Conservation (phyloP, 2,888 invertebrate species). For the Sphaerophoria rueppellii region DNA sequence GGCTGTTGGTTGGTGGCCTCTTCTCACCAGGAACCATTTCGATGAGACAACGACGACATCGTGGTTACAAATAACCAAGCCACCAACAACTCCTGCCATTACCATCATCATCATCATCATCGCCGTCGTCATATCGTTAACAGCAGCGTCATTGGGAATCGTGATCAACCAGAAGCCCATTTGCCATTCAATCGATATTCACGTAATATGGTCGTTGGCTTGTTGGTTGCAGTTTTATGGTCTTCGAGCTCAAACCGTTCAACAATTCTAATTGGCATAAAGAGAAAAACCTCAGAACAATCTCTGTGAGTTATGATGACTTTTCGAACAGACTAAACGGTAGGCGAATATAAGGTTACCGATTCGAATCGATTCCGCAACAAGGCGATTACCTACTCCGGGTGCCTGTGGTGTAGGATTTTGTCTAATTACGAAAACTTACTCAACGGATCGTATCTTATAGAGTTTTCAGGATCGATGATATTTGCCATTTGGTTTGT, state of each 20-base stretch:
- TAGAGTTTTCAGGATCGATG: slow-evolving; percentile 43
- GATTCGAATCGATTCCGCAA: background rate
- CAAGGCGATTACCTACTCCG: slow-evolving; percentile 7
- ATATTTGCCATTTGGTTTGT: background rate
- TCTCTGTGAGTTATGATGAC: slow-evolving; percentile 57
- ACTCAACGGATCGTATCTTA: slow-evolving; percentile 54
- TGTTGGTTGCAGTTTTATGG: slow-evolving; percentile 3
- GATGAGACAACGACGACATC: slow-evolving; percentile 28
- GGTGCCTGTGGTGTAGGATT: slow-evolving; percentile 4
- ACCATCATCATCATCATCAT: slow-evolving; percentile 16
- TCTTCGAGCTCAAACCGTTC: slow-evolving; percentile 2
- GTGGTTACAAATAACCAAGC: slow-evolving; percentile 56
- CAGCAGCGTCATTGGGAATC: slow-evolving; percentile 32
- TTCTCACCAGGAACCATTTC: slow-evolving; percentile 33
- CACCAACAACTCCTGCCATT: slow-evolving; percentile 15
- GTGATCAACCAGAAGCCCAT: slow-evolving; percentile 62
- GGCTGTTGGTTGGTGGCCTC: slow-evolving; percentile 55
- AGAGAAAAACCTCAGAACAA: slow-evolving; percentile 51
- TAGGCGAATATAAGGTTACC: background rate
- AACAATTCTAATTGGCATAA: slow-evolving; percentile 61
- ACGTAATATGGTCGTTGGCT: slow-evolving; percentile 58
- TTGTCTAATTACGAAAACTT: slow-evolving; percentile 56
- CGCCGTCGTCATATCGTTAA: too few relatives aligned
- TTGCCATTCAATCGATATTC: slow-evolving; percentile 47
- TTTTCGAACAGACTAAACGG: slow-evolving; percentile 34